Percentiles rank a stretch among this genome's conserved stretches.
Evolutionary conservation across 2,797 vertebrate genomes (phyloP).

Genomic region (Mormyrops attenuatus): DNA sequence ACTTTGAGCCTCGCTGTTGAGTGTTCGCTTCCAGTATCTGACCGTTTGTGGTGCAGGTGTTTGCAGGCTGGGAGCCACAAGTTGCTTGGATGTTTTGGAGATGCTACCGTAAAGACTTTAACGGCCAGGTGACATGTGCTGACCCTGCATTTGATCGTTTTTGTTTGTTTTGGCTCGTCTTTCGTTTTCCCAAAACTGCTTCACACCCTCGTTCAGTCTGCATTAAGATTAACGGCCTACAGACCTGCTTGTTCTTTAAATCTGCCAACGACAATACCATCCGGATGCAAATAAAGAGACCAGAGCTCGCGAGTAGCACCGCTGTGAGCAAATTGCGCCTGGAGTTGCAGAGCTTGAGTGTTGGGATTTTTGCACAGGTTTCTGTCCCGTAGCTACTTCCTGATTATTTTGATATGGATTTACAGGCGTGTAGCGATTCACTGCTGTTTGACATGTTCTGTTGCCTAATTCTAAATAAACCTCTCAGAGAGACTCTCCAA

Average conservation of each 20-base stretch:
- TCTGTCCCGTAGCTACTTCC: neutral
- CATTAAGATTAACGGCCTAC: neutral
- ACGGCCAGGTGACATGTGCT: neutral
- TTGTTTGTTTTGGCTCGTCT: neutral
- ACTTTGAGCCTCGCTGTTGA: neutral
- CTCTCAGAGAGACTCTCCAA: neutral
- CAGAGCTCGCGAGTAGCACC: neutral
- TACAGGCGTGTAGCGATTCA: neutral
- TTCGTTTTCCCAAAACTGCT: neutral
- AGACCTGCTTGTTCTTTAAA: neutral
- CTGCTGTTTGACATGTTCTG: neutral
- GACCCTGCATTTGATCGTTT: neutral
- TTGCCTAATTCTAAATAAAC: neutral
- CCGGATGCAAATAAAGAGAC: neutral
- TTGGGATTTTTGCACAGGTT: neutral
- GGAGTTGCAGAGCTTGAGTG: neutral
- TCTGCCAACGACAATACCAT: neutral
- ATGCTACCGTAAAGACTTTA: neutral
- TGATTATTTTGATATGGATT: neutral
- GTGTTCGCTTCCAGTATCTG: neutral
- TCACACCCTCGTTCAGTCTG: neutral
- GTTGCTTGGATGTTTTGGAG: neutral
- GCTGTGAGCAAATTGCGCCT: neutral
- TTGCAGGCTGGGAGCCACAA: neutral
- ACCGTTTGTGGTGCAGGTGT: neutral